Percentiles rank a stretch among this genome's conserved stretches.
These are phyloP conservation scores for Pteronotus mesoamericanus DNA, from an alignment of 2,797 vertebrate species.

Conservation along the genomic window DNA sequence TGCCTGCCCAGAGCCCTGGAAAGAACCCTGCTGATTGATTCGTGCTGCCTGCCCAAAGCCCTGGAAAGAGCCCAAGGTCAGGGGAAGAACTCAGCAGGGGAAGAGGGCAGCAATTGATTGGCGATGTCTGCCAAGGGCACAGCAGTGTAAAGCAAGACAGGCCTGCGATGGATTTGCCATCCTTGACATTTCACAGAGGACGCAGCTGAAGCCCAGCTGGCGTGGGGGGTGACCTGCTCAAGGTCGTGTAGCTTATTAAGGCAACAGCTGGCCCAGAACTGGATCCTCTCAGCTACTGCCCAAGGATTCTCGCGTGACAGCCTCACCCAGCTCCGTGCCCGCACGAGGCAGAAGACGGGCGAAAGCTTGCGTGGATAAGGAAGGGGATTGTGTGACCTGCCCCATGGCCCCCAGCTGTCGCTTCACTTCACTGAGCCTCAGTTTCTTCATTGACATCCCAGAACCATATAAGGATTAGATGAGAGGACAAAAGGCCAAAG, in stretches of 20 bases:
- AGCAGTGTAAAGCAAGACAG: background rate
- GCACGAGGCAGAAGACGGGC: background rate
- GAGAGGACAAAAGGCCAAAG: background rate
- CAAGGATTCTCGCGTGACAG: background rate
- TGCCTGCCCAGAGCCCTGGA: slow-evolving; percentile 43
- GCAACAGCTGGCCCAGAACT: background rate
- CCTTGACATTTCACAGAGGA: slow-evolving; percentile 67
- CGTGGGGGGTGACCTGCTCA: background rate
- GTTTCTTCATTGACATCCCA: background rate
- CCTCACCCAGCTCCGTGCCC: background rate
- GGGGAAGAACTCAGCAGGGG: slow-evolving; percentile 33
- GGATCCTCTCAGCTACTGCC: background rate
- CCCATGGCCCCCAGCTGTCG: fast-evolving
- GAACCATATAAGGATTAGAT: background rate
- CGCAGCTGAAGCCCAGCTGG: background rate
- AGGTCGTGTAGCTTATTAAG: background rate
- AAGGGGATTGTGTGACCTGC: background rate
- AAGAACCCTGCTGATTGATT: slow-evolving; percentile 59
- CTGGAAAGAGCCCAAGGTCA: slow-evolving; percentile 68
- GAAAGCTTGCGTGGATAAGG: background rate
- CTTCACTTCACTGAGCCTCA: background rate
- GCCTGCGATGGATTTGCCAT: slow-evolving; percentile 10
- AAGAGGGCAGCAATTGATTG: slow-evolving; percentile 62
- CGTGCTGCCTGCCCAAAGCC: slow-evolving; percentile 28
- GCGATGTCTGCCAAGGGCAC: slow-evolving; percentile 67